phyloP scores from a whole-genome alignment of 2,888 invertebrate genomes.

The Elysia crispata region DNA sequence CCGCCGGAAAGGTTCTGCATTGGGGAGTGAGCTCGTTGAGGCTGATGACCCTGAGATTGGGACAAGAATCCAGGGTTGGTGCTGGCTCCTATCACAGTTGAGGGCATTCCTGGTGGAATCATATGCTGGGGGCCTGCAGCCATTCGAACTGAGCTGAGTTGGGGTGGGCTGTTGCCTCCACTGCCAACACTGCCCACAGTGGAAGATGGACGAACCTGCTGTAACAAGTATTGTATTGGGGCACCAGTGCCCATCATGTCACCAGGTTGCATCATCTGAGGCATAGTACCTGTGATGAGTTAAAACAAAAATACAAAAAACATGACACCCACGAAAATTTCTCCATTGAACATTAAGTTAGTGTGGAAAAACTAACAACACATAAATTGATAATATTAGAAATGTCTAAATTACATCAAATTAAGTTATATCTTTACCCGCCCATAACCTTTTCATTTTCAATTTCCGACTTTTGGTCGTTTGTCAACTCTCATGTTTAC shows the following conservation, averaged over 20 bases:
- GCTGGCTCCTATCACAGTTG: conserved; percentile 51
- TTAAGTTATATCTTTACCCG: too few relatives aligned
- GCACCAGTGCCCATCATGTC: conserved; percentile 2
- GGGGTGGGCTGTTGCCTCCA: conserved; percentile 43
- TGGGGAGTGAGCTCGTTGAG: conserved; percentile 64
- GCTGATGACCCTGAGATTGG: conserved; percentile 40
- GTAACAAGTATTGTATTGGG: conserved; percentile 43
- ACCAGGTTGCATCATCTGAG: conserved; percentile 50
- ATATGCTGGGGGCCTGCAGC: conserved; percentile 14
- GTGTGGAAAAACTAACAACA: too few relatives aligned
- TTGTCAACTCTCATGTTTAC: too few relatives aligned
- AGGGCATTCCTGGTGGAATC: conserved; percentile 50
- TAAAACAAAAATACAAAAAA: too few relatives aligned
- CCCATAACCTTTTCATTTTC: background rate
- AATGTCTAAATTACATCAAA: too few relatives aligned
- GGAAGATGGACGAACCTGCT: conserved; percentile 35
- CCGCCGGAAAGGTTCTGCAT: conserved; percentile 60
- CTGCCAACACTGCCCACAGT: background rate
- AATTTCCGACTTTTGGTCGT: too few relatives aligned
- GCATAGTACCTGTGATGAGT: conserved; percentile 49
- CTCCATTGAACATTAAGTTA: too few relatives aligned
- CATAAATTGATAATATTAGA: too few relatives aligned
- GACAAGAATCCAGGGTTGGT: conserved; percentile 32
- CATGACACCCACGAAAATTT: too few relatives aligned
- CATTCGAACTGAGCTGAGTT: conserved; percentile 32